Evolutionary conservation across 1,140 invertebrate species (phyloP), one percentile per base, ranked within the genome.

Genomic region (Drosophila jambulina): DNA sequence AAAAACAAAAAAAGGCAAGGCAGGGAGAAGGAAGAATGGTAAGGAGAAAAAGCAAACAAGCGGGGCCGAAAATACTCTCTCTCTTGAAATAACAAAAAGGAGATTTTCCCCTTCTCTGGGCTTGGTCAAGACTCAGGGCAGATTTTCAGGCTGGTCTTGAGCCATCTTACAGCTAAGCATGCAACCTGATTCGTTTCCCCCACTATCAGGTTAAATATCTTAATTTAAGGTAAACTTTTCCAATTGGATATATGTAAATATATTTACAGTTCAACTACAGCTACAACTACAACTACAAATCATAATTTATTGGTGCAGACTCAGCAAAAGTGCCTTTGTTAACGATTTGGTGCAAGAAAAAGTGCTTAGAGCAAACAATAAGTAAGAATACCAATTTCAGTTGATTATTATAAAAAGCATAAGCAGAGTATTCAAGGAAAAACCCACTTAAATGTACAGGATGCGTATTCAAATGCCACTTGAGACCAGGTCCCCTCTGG

Each of bases 1-100:
- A 19, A 62, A 54, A 51, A 56, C 64, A 64, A 69, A 43, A 54
- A 42, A 19, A 61, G 32, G 56, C 23, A 48, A 60, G 27, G 17
- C 2, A 54, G 8, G 12, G n/a, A 46, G 13, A 4, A 15, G 32
- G 27, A 15, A 12, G 32, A 21, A 9, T n/a, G 51, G 29, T 3
- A 36, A 54, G 36, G 21, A 54, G 51, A 54, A 10, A 54, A 54
- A 29, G 29, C 15, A 19, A 57, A 63, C 60, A 62, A 32, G 43
- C 29, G 19, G 13, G 13, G 23, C 36, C 61, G 38, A 15, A 25
- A 69, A 53, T 51, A 42, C 36, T 61, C 23, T 61, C 36, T 61
- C 23, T 61, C 46, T 51, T 8, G n/a, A 29, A 27, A 29, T 51
- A 19, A n/a, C 12, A 19, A 13, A 49, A 32, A 29, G 46, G 27